Evolutionary conservation across 2,797 vertebrate species (phyloP).

Genomic region (Valencia hispanica): DNA sequence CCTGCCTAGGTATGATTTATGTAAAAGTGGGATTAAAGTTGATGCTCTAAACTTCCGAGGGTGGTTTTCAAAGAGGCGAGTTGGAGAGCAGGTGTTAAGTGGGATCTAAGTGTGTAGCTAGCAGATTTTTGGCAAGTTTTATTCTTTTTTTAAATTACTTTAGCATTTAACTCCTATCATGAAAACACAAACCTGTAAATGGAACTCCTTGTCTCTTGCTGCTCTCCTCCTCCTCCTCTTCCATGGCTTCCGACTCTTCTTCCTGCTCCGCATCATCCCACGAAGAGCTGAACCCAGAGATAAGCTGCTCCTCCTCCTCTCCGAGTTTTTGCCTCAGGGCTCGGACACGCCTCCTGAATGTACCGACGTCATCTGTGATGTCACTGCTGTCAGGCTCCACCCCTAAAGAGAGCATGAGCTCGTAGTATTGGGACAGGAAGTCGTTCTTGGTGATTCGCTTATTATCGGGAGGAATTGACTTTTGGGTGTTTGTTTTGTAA

Average conservation of each 20-base stretch:
- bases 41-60: too few species aligned
- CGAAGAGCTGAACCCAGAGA: slow-evolving; percentile 68
- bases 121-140: not conserved
- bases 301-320: slow-evolving; percentile 72
- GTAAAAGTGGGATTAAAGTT: too few species aligned
- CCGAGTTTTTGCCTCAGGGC: slow-evolving; percentile 58
- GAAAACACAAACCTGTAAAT: slow-evolving; percentile 84
- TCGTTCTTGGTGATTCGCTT: slow-evolving; percentile 54
- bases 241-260: slow-evolving; percentile 60
- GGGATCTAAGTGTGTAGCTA: not conserved
- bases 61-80: not conserved
- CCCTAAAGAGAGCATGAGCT: slow-evolving; percentile 87
- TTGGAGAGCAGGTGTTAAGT: not conserved
- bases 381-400: slow-evolving; percentile 73
- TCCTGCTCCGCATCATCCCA: slow-evolving; percentile 19
- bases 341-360: slow-evolving; percentile 62
- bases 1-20: too few species aligned
- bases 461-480: not conserved
- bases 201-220: slow-evolving; percentile 73
- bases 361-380: slow-evolving; percentile 40
- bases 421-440: slow-evolving; percentile 87
- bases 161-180: not conserved
- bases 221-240: slow-evolving; percentile 30
- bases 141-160: not conserved
- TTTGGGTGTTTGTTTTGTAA: not conserved